Conservation (phyloP, 2,113 vertebrate species). For the Cinclus mexicanus region DNA sequence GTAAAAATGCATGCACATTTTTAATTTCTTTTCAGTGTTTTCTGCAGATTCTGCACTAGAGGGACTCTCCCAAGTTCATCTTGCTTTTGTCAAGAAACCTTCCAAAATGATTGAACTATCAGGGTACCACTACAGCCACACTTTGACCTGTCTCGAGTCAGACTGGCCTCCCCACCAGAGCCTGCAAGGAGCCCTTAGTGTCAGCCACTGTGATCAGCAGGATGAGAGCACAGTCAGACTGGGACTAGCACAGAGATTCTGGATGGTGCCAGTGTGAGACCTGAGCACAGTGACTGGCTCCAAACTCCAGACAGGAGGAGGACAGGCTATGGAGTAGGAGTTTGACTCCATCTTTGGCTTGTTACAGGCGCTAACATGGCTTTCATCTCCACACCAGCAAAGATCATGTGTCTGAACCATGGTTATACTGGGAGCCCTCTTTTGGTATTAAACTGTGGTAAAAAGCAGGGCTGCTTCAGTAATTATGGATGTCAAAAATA, state of each 20-base stretch:
- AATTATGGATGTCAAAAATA: background rate
- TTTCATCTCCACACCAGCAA: background rate
- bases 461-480: background rate
- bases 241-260: background rate
- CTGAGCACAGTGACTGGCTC: background rate
- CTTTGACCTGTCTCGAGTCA: background rate
- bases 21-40: background rate
- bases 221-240: background rate
- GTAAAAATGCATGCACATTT: background rate
- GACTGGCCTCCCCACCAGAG: background rate
- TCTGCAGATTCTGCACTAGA: background rate
- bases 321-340: background rate
- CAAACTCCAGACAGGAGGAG: background rate
- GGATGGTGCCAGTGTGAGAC: background rate
- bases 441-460: background rate
- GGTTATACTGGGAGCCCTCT: background rate
- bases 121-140: background rate
- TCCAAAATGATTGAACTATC: background rate
- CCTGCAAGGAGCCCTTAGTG: background rate
- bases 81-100: background rate
- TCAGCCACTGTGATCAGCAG: background rate
- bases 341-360: background rate
- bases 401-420: background rate
- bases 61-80: background rate
- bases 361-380: background rate